Conservation (phyloP, 2,797 vertebrate genomes). For the Melanogrammus aeglefinus region DNA sequence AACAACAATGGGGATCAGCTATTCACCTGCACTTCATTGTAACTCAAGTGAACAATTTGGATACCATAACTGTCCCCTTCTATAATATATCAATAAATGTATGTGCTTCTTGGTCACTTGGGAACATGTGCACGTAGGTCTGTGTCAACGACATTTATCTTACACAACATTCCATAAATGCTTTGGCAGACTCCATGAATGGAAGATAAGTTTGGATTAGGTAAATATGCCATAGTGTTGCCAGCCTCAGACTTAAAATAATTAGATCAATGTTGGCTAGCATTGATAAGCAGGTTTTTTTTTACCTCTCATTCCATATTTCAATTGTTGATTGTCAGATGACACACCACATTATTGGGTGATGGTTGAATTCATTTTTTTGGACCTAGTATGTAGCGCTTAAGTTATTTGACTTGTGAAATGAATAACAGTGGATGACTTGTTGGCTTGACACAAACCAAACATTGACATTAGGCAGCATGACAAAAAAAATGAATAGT, state of each 20-base stretch:
- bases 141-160: neutral
- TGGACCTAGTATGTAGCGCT: neutral
- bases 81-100: neutral
- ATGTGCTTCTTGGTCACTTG: neutral
- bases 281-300: neutral
- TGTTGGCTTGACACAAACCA: conserved; percentile 35
- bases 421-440: neutral
- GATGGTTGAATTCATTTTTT: too few relatives aligned
- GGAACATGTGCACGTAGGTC: neutral
- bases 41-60: neutral
- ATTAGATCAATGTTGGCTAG: neutral
- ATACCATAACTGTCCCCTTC: neutral
- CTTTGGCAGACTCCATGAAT: neutral
- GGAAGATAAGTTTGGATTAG: neutral
- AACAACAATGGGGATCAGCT: neutral
- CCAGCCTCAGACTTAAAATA: neutral
- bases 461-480: conserved; percentile 20
- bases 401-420: neutral
- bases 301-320: too few relatives aligned
- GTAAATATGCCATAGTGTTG: neutral
- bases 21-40: neutral
- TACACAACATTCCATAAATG: neutral
- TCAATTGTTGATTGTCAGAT: neutral
- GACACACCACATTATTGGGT: neutral
- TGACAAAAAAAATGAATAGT: conserved; percentile 11